Percentiles rank a stretch among this genome's conserved stretches.
phyloP scores from a whole-genome alignment of 1,140 invertebrate genomes.

The Drosophila arawakana region DNA sequence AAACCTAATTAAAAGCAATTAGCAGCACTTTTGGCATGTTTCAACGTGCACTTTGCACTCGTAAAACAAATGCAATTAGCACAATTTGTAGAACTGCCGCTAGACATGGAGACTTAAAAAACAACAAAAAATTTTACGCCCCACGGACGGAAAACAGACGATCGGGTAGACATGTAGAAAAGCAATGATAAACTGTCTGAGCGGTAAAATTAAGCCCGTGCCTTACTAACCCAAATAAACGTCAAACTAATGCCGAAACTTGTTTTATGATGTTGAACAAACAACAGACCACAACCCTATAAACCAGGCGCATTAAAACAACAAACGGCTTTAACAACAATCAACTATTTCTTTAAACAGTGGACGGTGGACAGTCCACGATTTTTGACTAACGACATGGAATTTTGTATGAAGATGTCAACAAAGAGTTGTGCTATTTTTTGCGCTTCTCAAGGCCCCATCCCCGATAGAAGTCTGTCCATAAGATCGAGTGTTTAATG shows the following conservation, averaged over 20 bases:
- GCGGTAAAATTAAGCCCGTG: constrained; percentile 25
- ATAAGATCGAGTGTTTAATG: constrained; percentile 24
- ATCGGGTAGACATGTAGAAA: not conserved
- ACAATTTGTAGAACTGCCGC: constrained; percentile 54
- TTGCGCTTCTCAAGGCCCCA: constrained; percentile 47
- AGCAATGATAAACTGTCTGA: constrained; percentile 29
- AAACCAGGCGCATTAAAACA: constrained; percentile 61
- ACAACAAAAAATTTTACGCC: constrained; percentile 33
- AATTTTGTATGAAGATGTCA: constrained; percentile 25
- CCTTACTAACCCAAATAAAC: constrained; percentile 74
- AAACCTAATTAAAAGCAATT: constrained; percentile 70
- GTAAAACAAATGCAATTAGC: constrained; percentile 59
- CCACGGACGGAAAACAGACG: constrained; percentile 6
- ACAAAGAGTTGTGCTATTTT: constrained; percentile 45
- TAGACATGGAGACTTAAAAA: constrained; percentile 39
- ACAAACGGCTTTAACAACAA: constrained; percentile 33
- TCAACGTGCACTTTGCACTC: constrained; percentile 71
- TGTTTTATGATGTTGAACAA: constrained; percentile 63
- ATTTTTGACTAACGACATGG: constrained; percentile 44
- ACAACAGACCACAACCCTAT: constrained; percentile 47
- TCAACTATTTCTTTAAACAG: not conserved
- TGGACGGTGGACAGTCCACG: constrained; percentile 22
- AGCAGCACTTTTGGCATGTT: constrained; percentile 48
- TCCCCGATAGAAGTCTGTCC: not conserved
- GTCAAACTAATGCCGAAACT: constrained; percentile 70